These are phyloP conservation scores for Actinia equina DNA, from an alignment of 64 coral and sea anemone species.

Conservation along the genomic window DNA sequence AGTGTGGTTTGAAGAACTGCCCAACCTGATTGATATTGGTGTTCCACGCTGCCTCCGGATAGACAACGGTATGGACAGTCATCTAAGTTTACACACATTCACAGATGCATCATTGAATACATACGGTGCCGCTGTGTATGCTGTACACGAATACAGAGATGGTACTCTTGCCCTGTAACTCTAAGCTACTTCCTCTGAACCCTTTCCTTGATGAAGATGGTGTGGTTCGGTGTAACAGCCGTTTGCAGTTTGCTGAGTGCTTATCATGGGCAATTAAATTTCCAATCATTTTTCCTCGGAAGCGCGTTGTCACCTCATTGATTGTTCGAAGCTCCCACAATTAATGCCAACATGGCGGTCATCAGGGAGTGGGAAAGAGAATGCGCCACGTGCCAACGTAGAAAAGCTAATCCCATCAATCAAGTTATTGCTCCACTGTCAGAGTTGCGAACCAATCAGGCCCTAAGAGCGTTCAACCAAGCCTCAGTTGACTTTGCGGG, in stretches of 20 bases:
- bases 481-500: conserved; percentile 33
- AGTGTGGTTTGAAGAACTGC: conserved; percentile 4
- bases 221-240: conserved; percentile 32
- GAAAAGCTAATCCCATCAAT: conserved; percentile 28
- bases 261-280: conserved; percentile 28
- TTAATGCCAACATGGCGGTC: conserved; percentile 32
- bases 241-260: conserved; percentile 43
- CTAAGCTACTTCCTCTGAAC: conserved; percentile 23
- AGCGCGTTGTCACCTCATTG: conserved; percentile 36
- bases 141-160: background rate
- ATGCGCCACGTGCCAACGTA: conserved; percentile 21
- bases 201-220: conserved; percentile 42
- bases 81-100: conserved; percentile 11
- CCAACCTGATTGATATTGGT: background rate
- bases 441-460: conserved; percentile 1
- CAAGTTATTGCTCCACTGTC: conserved; percentile 57
- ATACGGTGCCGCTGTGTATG: background rate
- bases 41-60: background rate
- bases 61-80: background rate
- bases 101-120: background rate
- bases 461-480: conserved; percentile 20
- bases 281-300: conserved; percentile 56
- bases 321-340: conserved; percentile 53
- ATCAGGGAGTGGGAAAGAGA: conserved; percentile 52
- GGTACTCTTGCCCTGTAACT: conserved; percentile 10